Evolutionary conservation across 2,113 vertebrate genomes (phyloP).

Genomic region (rat (Rattus norvegicus)): DNA sequence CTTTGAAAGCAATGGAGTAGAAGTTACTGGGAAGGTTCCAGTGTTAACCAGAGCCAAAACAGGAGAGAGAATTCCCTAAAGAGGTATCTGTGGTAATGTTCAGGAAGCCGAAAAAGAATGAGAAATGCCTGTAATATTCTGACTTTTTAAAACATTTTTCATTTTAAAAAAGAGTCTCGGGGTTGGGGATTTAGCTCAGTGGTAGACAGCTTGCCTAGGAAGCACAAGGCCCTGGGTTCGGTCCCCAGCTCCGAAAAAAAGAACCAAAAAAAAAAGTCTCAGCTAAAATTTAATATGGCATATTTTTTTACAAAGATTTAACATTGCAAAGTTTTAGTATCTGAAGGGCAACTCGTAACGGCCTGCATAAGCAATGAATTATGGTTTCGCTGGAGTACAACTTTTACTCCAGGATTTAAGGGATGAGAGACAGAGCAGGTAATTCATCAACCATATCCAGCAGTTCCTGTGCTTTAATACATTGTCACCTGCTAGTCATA

Average conservation of each 20-base stretch:
- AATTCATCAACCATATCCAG: not conserved
- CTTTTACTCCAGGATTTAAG: not conserved
- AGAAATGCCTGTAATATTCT: not conserved
- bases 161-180: no score
- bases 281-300: constrained; percentile 21
- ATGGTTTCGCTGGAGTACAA: not conserved
- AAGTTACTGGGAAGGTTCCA: not conserved
- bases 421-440: not conserved
- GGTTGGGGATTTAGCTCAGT: no score
- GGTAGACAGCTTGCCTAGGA: no score
- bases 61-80: not conserved
- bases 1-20: not conserved
- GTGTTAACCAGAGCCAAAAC: not conserved
- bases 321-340: constrained; percentile 19
- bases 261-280: not conserved
- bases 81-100: not conserved
- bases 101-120: not conserved
- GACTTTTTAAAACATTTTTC: not conserved
- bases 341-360: not conserved
- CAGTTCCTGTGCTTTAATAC: not conserved
- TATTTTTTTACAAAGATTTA: not conserved
- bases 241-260: no score
- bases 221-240: no score
- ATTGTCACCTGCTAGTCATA: not conserved
- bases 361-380: not conserved